A percentile compares a stretch with the other conserved stretches of the same genome.
phyloP scores from a whole-genome alignment of 1,140 invertebrate genomes.

The Drosophila azteca region DNA sequence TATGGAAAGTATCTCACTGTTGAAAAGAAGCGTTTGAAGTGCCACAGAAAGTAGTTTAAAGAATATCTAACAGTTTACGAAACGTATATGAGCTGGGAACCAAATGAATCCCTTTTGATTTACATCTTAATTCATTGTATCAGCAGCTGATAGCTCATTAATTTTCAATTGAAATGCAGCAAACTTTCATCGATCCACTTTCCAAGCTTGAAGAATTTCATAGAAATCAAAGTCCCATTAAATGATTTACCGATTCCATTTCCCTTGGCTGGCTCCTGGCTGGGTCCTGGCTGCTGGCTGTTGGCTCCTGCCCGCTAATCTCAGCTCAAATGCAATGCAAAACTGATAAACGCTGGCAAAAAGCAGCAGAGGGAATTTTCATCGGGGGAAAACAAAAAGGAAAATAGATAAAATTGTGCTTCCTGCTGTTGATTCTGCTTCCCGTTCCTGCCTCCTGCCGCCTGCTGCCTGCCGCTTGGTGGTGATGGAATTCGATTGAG shows the following conservation, averaged over 20 bases:
- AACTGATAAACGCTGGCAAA: slow-evolving; percentile 63
- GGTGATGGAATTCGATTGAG: slow-evolving; percentile 35
- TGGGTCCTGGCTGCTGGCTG: not conserved
- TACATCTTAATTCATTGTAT: too few species aligned
- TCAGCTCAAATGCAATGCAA: slow-evolving; percentile 78
- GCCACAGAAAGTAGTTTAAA: too few species aligned
- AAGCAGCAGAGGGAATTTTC: slow-evolving; percentile 20
- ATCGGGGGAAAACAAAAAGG: slow-evolving; percentile 39
- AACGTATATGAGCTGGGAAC: too few species aligned
- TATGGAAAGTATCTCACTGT: slow-evolving; percentile 35
- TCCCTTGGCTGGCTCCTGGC: not conserved
- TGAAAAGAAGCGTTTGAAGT: too few species aligned
- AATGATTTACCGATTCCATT: slow-evolving; percentile 52
- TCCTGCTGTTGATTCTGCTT: slow-evolving; percentile 20
- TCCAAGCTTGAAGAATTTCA: slow-evolving; percentile 31
- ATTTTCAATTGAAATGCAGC: slow-evolving; percentile 57
- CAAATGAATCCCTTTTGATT: too few species aligned
- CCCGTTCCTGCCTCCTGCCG: not conserved
- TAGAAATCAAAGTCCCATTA: slow-evolving; percentile 64
- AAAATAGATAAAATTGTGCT: slow-evolving; percentile 33
- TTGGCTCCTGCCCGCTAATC: slow-evolving; percentile 57
- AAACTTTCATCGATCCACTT: slow-evolving; percentile 14
- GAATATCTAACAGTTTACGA: too few species aligned
- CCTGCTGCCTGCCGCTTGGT: not conserved
- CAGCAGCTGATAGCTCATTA: slow-evolving; percentile 48